Evolutionary conservation across 1,140 invertebrate species (phyloP).

Genomic region (Acromyrmex charruanus): DNA sequence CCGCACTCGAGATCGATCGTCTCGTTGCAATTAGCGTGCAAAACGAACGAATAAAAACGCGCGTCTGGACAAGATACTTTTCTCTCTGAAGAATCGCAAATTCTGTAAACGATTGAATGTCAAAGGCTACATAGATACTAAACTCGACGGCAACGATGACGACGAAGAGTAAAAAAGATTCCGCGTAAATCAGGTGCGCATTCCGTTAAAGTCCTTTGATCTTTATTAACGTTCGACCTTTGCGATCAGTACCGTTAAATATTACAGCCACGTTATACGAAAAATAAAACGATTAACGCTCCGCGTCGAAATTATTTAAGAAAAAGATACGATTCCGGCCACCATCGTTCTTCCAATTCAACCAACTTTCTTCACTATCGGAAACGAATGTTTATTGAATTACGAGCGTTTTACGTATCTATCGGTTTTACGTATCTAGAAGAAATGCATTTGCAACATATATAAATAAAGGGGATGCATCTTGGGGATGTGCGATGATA

Average conservation of each 20-base stretch:
- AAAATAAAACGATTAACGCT: neutral
- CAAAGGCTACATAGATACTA: conserved; percentile 33
- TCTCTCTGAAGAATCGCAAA: neutral
- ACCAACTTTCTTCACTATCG: neutral
- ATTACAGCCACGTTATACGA: neutral
- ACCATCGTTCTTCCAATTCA: neutral
- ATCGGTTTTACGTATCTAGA: neutral
- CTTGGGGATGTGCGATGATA: neutral
- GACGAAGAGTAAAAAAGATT: conserved; percentile 21
- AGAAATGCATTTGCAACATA: neutral
- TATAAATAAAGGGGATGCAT: neutral
- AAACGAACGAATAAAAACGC: conserved; percentile 4
- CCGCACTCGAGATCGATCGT: conserved; percentile 32
- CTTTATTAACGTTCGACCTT: conserved; percentile 32
- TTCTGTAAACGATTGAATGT: conserved; percentile 33
- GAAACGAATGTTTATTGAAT: neutral
- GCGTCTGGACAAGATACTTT: neutral
- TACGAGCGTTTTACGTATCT: conserved; percentile 6
- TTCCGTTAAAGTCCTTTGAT: neutral
- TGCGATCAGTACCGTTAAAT: conserved; percentile 22
- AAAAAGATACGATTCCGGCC: neutral
- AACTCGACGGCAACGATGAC: neutral
- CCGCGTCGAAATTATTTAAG: neutral
- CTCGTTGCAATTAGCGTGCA: conserved; percentile 31
- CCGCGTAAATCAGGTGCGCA: conserved; percentile 20